Evolutionary conservation across 2,113 vertebrate species (phyloP).

Genomic region (Mellivora capensis): DNA sequence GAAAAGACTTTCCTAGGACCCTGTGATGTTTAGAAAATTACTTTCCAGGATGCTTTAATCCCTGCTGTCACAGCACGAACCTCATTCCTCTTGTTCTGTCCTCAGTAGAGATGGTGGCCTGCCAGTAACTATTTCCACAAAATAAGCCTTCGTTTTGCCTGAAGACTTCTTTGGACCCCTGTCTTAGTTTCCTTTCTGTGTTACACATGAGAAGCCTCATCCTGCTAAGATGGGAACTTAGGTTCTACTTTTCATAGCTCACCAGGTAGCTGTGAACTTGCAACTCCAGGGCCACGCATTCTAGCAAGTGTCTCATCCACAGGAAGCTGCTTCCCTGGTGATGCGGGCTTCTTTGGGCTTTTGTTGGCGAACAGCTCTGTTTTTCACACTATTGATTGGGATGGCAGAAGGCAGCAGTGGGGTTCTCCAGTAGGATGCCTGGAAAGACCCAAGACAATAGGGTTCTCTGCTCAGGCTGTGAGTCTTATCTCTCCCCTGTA

Average conservation of each 20-base stretch:
- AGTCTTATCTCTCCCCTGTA: background rate
- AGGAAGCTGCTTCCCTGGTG: constrained; percentile 26
- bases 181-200: constrained; percentile 2
- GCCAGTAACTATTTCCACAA: background rate
- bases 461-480: background rate
- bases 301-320: background rate
- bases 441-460: background rate
- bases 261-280: background rate
- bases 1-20: constrained; percentile 11
- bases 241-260: constrained; percentile 19
- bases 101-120: constrained; percentile 33
- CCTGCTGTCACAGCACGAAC: background rate
- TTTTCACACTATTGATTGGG: constrained; percentile 7
- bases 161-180: background rate
- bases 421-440: background rate
- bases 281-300: background rate
- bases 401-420: background rate
- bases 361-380: background rate
- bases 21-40: constrained; percentile 65
- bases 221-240: background rate
- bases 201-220: background rate
- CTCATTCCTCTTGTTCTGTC: constrained; percentile 32
- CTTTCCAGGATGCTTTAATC: constrained; percentile 43
- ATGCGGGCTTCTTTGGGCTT: background rate
- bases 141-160: constrained; percentile 14